Percentiles rank a stretch among this genome's conserved stretches.
Conservation (phyloP, 2,797 vertebrate species). For the Aselliscus stoliczkanus region DNA sequence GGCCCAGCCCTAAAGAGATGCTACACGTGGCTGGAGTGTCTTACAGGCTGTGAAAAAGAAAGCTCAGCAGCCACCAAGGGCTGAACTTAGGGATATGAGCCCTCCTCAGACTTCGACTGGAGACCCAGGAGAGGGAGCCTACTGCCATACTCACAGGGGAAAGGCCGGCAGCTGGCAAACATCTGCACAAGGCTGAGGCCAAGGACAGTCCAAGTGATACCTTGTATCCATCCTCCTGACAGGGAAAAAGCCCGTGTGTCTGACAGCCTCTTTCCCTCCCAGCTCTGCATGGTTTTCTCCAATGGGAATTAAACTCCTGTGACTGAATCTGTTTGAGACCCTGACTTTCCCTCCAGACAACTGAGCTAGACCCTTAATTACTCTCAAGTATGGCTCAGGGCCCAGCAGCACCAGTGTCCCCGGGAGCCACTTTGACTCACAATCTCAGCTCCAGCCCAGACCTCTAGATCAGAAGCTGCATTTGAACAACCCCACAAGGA, state of each 20-base stretch:
- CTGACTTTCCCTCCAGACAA: not conserved
- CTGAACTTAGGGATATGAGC: not conserved
- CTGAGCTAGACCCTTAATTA: not conserved
- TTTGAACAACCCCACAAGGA: not conserved
- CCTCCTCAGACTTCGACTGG: not conserved
- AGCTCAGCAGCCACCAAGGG: not conserved
- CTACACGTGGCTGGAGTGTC: not conserved
- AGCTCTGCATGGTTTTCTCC: not conserved
- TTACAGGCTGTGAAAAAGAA: not conserved
- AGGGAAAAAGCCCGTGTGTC: not conserved
- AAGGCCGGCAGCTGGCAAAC: not conserved
- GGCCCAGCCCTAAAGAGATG: not conserved
- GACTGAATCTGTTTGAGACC: not conserved
- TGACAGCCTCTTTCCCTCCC: not conserved
- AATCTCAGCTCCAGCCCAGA: not conserved
- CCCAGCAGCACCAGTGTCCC: not conserved
- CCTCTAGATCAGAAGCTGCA: not conserved
- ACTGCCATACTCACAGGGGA: not conserved
- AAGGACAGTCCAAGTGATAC: not conserved
- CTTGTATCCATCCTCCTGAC: not conserved
- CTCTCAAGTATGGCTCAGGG: not conserved
- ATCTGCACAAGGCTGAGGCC: not conserved
- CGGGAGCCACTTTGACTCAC: not conserved
- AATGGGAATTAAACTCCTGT: not conserved
- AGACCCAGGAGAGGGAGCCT: not conserved